Evolutionary conservation across 2,888 invertebrate species (phyloP), one percentile per base, ranked within the genome.

Genomic region (Actias luna): DNA sequence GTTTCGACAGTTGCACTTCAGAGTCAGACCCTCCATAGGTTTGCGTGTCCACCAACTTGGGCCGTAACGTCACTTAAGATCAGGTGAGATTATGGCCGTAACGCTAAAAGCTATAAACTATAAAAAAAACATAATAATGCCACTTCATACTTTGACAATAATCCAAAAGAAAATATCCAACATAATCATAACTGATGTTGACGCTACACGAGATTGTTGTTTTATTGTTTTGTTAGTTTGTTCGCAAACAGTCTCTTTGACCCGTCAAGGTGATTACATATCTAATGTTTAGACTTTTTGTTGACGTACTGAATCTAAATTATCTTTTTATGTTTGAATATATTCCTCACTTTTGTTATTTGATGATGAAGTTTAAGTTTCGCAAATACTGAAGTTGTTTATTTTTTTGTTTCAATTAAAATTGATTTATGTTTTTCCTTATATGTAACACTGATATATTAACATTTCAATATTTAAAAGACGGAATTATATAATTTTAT

Each of bases 191-290:
- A 55, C n/a, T 55, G n/a, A 55, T 55, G 55, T 29, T 27, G 16
- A 55, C 5, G 16, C 55, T 55, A 55, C 29, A 55, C 55, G 8
- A 7, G 27, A 55, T 55, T 55, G 55, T 29, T 55, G 55, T 29
- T 55, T 29, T 55, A 55, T 55, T 55, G 8, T 29, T 55, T n/a
- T 55, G 27, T 27, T 52, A 27, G 27, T 52, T 52, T 52, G 29
- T 55, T 55, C 55, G 29, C 55, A 55, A 55, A 55, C n/a, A 55
- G 29, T 14, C 29, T 2, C 29, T 1, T 1, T 29, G 55, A 55
- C 55, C 29, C 29, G 29, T 55, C 55, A 55, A 55, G 55, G 55
- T 55, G 55, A 29, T 16, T 55, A 55, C 29, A 16, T 14, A 55
- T 55, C 27, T 55, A 55, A n/a, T 29, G 27, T 3, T 27, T 27